These are phyloP conservation scores for Halichoeres trimaculatus DNA, from an alignment of 2,113 vertebrate species.

Conservation along the genomic window DNA sequence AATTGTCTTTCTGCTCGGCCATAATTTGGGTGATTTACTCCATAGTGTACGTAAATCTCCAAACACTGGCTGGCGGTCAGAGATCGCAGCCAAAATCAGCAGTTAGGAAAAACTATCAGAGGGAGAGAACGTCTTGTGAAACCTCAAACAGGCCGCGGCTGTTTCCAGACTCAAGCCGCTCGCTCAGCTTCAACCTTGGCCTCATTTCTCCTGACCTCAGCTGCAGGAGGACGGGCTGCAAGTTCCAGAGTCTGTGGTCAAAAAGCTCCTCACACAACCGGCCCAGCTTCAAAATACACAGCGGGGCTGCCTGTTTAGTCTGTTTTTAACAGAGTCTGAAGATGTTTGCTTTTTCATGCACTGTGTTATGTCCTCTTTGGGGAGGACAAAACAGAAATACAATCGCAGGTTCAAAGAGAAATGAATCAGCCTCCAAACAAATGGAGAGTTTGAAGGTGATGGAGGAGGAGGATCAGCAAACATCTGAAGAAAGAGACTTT, in stretches of 20 bases:
- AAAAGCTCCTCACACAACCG: constrained; percentile 2
- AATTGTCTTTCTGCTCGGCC: constrained; percentile 17
- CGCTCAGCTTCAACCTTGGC: constrained; percentile 19
- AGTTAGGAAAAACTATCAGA: constrained; percentile 46
- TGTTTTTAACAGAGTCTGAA: not conserved
- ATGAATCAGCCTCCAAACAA: not conserved
- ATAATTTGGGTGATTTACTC: constrained; percentile 19
- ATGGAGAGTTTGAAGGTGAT: not conserved
- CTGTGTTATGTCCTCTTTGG: not conserved
- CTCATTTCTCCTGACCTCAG: constrained; percentile 9
- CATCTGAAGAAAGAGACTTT: not conserved
- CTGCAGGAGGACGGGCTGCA: not conserved
- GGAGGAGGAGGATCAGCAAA: not conserved
- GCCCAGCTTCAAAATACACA: constrained; percentile 5
- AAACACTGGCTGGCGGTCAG: constrained; percentile 30
- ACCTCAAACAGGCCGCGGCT: constrained; percentile 23
- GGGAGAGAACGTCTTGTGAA: constrained; percentile 53
- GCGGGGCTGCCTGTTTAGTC: not conserved
- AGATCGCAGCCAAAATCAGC: constrained; percentile 50
- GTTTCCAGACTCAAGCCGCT: constrained; percentile 23
- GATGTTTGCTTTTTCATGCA: not conserved
- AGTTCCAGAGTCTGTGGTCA: not conserved
- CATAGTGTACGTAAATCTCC: constrained; percentile 29
- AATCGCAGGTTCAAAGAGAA: not conserved
- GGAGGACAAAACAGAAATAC: not conserved